Evolutionary conservation across 2,113 vertebrate species (phyloP).

Genomic region (Romanogobio albipinnatus): DNA sequence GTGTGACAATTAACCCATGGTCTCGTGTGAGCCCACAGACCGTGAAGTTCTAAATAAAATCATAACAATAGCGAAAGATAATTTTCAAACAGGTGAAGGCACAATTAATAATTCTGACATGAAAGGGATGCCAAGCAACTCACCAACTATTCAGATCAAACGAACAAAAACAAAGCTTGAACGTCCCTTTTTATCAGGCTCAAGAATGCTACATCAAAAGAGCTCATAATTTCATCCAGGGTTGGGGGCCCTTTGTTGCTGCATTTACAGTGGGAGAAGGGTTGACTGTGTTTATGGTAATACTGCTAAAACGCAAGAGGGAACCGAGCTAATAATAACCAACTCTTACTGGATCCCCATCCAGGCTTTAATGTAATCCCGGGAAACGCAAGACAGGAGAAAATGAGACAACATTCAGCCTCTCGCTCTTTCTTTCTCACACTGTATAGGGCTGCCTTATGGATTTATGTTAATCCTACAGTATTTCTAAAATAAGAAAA

Average conservation of each 20-base stretch:
- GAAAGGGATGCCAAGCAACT: conserved; percentile 31
- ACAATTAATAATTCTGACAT: conserved; percentile 36
- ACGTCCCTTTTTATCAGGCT: neutral
- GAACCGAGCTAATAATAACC: conserved; percentile 43
- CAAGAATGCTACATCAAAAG: conserved; percentile 31
- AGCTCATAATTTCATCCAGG: conserved; percentile 19
- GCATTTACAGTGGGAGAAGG: conserved; percentile 22
- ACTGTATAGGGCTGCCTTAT: conserved; percentile 19
- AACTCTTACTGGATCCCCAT: conserved; percentile 41
- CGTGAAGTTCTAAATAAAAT: neutral
- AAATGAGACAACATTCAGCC: conserved; percentile 45
- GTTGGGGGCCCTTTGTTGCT: neutral
- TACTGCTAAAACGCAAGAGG: conserved; percentile 33
- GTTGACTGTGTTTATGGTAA: conserved; percentile 32
- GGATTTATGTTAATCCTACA: conserved; percentile 30
- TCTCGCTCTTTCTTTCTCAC: neutral
- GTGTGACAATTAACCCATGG: neutral
- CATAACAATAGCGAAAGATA: neutral
- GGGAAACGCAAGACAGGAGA: conserved; percentile 36
- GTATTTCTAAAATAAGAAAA: conserved; percentile 51
- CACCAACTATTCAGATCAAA: conserved; percentile 31
- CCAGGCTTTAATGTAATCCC: conserved; percentile 54
- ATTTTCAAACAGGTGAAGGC: conserved; percentile 22
- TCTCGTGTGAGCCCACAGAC: neutral
- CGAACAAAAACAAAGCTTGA: conserved; percentile 17